Evolutionary conservation across 2,888 invertebrate species (phyloP).

Genomic region (Mesochorus sp.): DNA sequence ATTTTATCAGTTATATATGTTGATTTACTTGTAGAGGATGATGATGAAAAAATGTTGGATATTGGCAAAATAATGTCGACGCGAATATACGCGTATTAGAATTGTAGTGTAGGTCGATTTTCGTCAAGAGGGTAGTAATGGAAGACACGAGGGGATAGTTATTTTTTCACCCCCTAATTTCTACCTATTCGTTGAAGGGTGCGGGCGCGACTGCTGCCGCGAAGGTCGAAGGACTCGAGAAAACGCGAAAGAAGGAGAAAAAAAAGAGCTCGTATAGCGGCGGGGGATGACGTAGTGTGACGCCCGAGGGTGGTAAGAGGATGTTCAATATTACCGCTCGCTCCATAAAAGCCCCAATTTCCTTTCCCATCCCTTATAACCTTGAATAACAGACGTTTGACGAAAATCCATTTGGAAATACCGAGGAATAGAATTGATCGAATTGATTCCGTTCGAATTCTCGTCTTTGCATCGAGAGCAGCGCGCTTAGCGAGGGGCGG

Average conservation of each 20-base stretch:
- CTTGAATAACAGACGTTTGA: slow-evolving; percentile 58
- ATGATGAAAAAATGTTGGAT: too few species aligned
- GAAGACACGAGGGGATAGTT: slow-evolving; percentile 52
- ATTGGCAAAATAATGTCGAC: too few species aligned
- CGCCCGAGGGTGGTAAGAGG: slow-evolving; percentile 16
- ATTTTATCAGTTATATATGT: too few species aligned
- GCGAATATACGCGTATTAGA: not conserved
- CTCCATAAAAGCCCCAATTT: slow-evolving; percentile 11
- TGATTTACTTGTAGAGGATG: too few species aligned
- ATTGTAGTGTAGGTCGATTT: slow-evolving; percentile 60
- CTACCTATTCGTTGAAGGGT: not conserved
- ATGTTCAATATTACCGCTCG: slow-evolving; percentile 23
- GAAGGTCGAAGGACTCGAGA: slow-evolving; percentile 31
- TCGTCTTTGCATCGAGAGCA: not conserved
- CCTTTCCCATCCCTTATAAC: slow-evolving; percentile 20
- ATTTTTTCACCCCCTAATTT: slow-evolving; percentile 57
- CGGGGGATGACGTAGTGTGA: slow-evolving; percentile 55
- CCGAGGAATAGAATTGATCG: slow-evolving; percentile 54
- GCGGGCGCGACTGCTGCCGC: slow-evolving; percentile 32
- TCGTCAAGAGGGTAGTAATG: slow-evolving; percentile 68
- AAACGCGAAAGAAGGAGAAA: slow-evolving; percentile 30
- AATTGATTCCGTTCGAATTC: slow-evolving; percentile 49
- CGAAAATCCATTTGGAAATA: slow-evolving; percentile 57
- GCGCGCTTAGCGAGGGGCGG: slow-evolving; percentile 29
- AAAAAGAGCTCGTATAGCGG: too few species aligned